Evolutionary conservation across 1,140 invertebrate species (phyloP), one percentile per base, ranked within the genome.

Genomic region (Penaeus indicus): DNA sequence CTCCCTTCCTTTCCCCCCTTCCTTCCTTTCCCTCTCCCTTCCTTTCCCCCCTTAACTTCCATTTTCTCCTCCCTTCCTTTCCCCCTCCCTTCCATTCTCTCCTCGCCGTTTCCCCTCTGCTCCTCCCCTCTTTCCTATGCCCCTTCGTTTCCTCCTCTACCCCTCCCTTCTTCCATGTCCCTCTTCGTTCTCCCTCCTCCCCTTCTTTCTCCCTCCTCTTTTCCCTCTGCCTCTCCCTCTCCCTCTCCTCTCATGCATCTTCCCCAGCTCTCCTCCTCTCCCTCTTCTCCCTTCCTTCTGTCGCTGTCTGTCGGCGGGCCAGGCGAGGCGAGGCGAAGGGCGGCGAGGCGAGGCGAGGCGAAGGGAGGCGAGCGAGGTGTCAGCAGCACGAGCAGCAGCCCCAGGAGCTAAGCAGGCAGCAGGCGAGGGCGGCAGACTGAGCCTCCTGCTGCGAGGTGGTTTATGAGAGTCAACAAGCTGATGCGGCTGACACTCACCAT

Each of bases 401-500:
- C 16, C 54, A 54, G 5, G 54, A 54, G 54, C 54, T 54, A 54
- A 54, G 54, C 54, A 54, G 54, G 54, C 54, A 54, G 42, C 54
- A 54, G 42, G 75, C 7, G 27, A 16, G 32, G 32, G 67, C n/a
- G 32, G 67, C 67, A 25, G 1, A 72, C 67, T 54, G 11, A n/a
- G 67, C 67, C 67, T 72, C 67, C 67, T n/a, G 67, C 67, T 72
- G 67, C n/a, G 67, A 72, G n/a, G n/a, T 72, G 67, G 67, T 72
- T 72, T 72, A 72, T 72, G 67, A 72, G 67, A 72, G 67, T 72
- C 67, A 72, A 72, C 67, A 25, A 72, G 67, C n/a, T 72, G 67
- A 72, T 72, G 67, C n/a, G 13, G 67, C 67, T 21, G n/a, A 72
- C 67, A 72, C 67, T 18, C n/a, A n/a, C 67, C 67, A 72, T 72